phyloP scores from a whole-genome alignment of 2,797 vertebrate species.

The Muraenolepis orangiensis region DNA sequence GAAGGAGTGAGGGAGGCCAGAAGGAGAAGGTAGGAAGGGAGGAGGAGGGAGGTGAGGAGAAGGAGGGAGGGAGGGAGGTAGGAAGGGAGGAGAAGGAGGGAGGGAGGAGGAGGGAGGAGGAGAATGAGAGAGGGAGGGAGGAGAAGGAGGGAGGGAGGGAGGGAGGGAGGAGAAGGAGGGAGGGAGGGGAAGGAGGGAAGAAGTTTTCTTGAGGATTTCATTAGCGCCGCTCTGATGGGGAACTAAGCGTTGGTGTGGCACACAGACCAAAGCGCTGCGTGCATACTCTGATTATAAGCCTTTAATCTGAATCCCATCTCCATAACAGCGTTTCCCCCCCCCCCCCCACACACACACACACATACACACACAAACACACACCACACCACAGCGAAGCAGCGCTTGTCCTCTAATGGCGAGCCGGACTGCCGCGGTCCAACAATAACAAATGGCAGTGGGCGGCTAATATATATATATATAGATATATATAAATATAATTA shows the following conservation, averaged over 20 bases:
- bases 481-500: too few relatives aligned
- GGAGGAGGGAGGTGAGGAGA: neutral
- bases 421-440: slow-evolving; percentile 16
- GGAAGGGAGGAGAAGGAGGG: neutral
- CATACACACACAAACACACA: too few relatives aligned
- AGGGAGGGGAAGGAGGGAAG: neutral
- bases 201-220: slow-evolving; percentile 16
- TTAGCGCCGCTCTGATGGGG: slow-evolving; percentile 40
- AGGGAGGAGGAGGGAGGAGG: neutral
- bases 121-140: too few relatives aligned
- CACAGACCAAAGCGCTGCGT: slow-evolving; percentile 13
- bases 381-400: too few relatives aligned
- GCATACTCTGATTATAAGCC: slow-evolving; percentile 27
- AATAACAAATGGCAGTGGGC: slow-evolving; percentile 1
- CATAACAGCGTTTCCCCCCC: too few relatives aligned
- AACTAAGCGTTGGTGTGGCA: slow-evolving; percentile 21
- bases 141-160: too few relatives aligned
- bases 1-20: too few relatives aligned
- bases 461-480: too few relatives aligned
- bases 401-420: slow-evolving; percentile 11
- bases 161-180: too few relatives aligned
- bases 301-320: slow-evolving; percentile 21
- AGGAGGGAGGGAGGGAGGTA: neutral
- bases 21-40: too few relatives aligned
- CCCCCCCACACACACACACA: too few relatives aligned